A percentile compares a stretch with the other conserved stretches of the same genome.
These are phyloP conservation scores for Lophura nycthemera DNA, from an alignment of 2,113 vertebrate species.

Conservation along the genomic window DNA sequence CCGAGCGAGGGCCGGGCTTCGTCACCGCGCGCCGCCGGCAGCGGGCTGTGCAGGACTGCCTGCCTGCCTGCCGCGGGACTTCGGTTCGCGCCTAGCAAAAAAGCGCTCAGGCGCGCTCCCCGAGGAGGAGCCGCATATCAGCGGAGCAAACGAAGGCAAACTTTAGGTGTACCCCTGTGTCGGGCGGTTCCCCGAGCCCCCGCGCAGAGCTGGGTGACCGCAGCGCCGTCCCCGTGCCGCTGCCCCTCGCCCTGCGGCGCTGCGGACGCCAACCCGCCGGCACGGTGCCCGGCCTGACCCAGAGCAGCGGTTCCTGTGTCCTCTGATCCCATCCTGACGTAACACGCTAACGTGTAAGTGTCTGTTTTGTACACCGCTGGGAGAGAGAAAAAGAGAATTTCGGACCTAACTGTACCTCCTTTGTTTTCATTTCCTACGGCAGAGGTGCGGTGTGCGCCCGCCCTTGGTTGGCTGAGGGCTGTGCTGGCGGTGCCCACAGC, in stretches of 20 bases:
- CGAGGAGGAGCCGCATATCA: neutral
- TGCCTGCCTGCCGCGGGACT: neutral
- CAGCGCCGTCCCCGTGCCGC: neutral
- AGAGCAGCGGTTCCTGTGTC: neutral
- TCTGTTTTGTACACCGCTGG: neutral
- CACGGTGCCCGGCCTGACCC: neutral
- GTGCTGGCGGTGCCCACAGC: neutral
- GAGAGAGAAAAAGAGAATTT: slow-evolving; percentile 39
- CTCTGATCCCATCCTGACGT: neutral
- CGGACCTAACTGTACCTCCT: slow-evolving; percentile 31
- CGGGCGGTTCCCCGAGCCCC: neutral
- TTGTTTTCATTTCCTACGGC: slow-evolving; percentile 51
- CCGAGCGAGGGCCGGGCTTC: neutral
- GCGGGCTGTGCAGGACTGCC: too few species aligned
- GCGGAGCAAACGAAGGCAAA: neutral
- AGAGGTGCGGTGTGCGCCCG: neutral
- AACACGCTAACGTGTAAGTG: neutral
- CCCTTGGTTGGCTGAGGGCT: neutral
- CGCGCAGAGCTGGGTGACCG: neutral
- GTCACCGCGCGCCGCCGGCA: neutral
- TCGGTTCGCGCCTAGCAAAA: neutral
- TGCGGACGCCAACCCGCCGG: too few species aligned
- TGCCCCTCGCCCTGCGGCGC: neutral
- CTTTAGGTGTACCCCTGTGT: neutral
- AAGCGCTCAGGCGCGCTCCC: neutral